Percentiles rank a stretch among this genome's conserved stretches.
These are phyloP conservation scores for Euleptes europaea DNA, from an alignment of 2,113 vertebrate species.

Conservation along the genomic window DNA sequence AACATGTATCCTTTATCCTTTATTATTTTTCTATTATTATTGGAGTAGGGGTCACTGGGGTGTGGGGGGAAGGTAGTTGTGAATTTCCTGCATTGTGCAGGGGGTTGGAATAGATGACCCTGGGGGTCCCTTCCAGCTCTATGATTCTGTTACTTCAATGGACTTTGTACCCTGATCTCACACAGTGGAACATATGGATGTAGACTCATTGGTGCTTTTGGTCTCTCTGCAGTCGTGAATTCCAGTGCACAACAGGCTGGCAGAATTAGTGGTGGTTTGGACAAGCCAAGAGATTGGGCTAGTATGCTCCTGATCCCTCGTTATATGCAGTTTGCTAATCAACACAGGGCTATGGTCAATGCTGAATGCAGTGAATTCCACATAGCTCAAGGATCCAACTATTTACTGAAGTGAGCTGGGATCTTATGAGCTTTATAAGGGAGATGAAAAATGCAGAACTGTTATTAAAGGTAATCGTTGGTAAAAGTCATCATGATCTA, in stretches of 20 bases:
- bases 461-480: conserved; percentile 13
- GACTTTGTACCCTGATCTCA: no score
- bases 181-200: neutral
- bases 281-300: neutral
- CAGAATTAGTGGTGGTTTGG: neutral
- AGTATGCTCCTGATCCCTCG: no score
- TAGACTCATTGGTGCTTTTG: neutral
- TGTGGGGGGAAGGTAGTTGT: no score
- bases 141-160: no score
- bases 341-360: neutral
- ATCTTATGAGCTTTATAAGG: conserved; percentile 5
- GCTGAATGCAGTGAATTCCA: neutral
- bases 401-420: neutral
- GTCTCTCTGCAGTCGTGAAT: neutral
- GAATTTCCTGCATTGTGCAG: no score
- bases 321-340: neutral
- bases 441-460: neutral
- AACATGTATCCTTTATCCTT: no score
- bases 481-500: conserved; percentile 4
- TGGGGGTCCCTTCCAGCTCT: no score
- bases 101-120: no score
- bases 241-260: neutral
- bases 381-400: neutral
- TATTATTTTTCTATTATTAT: no score
- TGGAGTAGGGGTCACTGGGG: no score